These are phyloP conservation scores for Oasisia sp. DNA, from an alignment of 2,888 invertebrate species.

Conservation along the genomic window DNA sequence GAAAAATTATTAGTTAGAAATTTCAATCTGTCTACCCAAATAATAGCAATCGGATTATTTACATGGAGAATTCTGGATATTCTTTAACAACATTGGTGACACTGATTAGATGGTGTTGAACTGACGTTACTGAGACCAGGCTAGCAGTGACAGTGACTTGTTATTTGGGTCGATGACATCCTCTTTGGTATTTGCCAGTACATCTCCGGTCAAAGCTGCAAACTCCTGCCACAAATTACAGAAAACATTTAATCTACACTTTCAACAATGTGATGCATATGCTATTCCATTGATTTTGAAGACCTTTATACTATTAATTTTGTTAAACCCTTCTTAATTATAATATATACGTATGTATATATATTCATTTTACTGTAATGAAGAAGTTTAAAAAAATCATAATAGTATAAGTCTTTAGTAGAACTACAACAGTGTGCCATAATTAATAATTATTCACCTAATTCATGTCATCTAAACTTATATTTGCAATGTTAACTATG, in stretches of 20 bases:
- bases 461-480: no score
- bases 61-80: not conserved
- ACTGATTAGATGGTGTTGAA: not conserved
- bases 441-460: no score
- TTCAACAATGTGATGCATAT: no score
- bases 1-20: not conserved
- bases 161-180: constrained; percentile 22
- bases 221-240: constrained; percentile 42
- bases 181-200: constrained; percentile 45
- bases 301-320: no score
- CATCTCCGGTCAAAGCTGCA: constrained; percentile 56
- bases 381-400: no score
- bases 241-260: constrained; percentile 6
- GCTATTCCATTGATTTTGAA: no score
- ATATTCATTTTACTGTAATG: no score
- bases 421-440: no score
- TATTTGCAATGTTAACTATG: no score
- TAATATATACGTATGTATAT: no score
- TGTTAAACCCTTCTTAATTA: no score
- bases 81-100: not conserved
- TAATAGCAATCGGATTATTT: not conserved
- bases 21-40: not conserved
- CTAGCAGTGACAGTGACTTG: not conserved
- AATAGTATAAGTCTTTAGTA: no score
- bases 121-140: not conserved